These are phyloP conservation scores for Brachionus koreanus DNA, from an alignment of 1,140 invertebrate species.

Conservation along the genomic window DNA sequence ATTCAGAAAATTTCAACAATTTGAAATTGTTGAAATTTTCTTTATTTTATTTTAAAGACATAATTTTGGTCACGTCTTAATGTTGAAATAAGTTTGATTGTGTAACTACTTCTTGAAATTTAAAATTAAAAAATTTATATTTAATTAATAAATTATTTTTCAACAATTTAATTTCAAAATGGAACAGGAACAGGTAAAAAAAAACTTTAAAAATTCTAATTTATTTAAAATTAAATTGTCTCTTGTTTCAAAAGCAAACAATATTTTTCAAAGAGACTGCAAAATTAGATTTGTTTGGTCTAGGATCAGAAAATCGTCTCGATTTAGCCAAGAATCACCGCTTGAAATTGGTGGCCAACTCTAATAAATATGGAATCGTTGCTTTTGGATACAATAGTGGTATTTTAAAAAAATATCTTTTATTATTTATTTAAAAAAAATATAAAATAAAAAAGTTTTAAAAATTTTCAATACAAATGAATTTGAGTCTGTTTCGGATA, in stretches of 20 bases:
- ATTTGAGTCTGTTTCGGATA: not conserved
- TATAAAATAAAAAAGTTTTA: slow-evolving; percentile 31
- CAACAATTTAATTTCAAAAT: not conserved
- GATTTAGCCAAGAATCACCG: not conserved
- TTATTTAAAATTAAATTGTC: not conserved
- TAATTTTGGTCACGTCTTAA: not conserved
- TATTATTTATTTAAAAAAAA: not conserved
- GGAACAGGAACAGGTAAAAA: slow-evolving; percentile 11
- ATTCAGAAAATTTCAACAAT: too few species aligned
- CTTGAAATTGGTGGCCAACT: not conserved
- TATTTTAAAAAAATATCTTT: not conserved
- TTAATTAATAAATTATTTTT: not conserved
- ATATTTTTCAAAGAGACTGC: slow-evolving; percentile 17
- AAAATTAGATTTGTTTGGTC: slow-evolving; percentile 13
- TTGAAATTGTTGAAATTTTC: too few species aligned
- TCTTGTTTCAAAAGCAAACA: not conserved
- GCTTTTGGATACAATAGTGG: slow-evolving; percentile 19
- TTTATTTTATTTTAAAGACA: not conserved
- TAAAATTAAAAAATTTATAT: not conserved
- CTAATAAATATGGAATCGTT: not conserved
- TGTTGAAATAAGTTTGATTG: not conserved
- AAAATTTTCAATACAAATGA: not conserved
- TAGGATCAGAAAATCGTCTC: not conserved
- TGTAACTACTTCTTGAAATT: not conserved
- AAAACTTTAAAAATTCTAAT: not conserved